Base-by-base conservation (phyloP, 2,888 invertebrate genomes). In the Nomada hirtipes region DNA sequence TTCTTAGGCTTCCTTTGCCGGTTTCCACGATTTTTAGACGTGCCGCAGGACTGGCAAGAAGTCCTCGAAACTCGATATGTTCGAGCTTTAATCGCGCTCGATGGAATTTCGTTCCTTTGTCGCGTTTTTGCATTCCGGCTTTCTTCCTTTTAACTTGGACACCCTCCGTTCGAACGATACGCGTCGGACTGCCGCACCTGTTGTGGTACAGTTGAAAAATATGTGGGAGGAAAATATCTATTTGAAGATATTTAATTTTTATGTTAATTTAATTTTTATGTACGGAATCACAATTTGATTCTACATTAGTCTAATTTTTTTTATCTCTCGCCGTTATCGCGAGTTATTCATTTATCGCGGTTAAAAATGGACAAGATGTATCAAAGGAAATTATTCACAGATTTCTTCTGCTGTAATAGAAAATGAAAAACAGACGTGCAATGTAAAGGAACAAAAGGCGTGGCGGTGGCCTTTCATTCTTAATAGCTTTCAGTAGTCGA, bases 1-100 rank as follows among this genome's bases (percentile, higher is more conserved):
- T 79, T 88, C 86, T 84, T 80, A 82, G 81, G 69, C 83, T 78
- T 82, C 78, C 88, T 86, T 85, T 77, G 64, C 57, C 59, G 73
- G 68, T 70, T 78, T 59, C 23, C 78, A 69, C 59, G 65, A 78
- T 70, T 81, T 81, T 81, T 77, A 50, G 26, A 67, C 68, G 15
- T 13, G 18, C 47, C 20, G 29, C 53, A 20, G 1, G 11, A 18
- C 36, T 3, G 47, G 68, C 50, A 74, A 50, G 60, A 74, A 73
- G 36, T 57, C 29, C 67, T 50, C 63, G 59, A 52, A 63, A 65
- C 70, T 36, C 74, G 70, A 79, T 67, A 74, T 47, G 44, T 36
- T 7, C 36, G 36, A 7, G 36, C 69, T 55, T 79, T 79, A 65
- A 82, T 79, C 81, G 69, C 59, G 20, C 3, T 29, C 23, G 57